These are phyloP conservation scores for Ceratotherium simum DNA, from an alignment of 2,113 vertebrate species.

Conservation along the genomic window DNA sequence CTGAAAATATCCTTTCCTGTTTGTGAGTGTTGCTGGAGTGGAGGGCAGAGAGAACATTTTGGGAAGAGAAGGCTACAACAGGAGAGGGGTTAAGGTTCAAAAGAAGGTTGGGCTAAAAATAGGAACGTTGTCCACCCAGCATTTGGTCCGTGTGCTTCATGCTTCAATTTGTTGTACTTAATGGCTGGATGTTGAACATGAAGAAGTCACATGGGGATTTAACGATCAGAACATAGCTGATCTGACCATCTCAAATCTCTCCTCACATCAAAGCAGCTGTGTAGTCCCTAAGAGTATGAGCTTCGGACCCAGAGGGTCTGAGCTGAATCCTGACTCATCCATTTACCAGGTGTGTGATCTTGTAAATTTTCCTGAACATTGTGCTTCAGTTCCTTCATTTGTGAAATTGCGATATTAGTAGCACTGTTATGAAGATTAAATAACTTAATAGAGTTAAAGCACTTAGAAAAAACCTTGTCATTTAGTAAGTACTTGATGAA, in stretches of 20 bases:
- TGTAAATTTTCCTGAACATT: not conserved
- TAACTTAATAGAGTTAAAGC: constrained; percentile 13
- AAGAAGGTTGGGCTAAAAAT: not conserved
- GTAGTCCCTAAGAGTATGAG: not conserved
- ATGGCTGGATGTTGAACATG: not conserved
- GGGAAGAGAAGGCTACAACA: not conserved
- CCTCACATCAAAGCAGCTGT: not conserved
- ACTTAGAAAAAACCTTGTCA: constrained; percentile 1
- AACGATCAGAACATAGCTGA: not conserved
- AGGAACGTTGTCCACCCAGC: not conserved
- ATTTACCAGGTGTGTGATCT: not conserved
- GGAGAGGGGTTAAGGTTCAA: not conserved
- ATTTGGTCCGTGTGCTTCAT: not conserved
- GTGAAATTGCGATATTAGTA: not conserved
- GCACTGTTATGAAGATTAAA: not conserved
- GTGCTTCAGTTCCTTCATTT: not conserved
- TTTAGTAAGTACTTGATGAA: not conserved
- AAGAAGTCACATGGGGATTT: not conserved
- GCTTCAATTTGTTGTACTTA: not conserved
- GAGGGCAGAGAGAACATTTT: not conserved
- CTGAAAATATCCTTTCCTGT: not conserved
- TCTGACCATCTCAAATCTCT: not conserved
- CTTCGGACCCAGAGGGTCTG: not conserved
- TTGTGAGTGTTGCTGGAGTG: not conserved
- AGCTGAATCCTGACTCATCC: not conserved